Evolutionary conservation across 2,797 vertebrate species (phyloP).

Genomic region (Arremon brunneinucha): DNA sequence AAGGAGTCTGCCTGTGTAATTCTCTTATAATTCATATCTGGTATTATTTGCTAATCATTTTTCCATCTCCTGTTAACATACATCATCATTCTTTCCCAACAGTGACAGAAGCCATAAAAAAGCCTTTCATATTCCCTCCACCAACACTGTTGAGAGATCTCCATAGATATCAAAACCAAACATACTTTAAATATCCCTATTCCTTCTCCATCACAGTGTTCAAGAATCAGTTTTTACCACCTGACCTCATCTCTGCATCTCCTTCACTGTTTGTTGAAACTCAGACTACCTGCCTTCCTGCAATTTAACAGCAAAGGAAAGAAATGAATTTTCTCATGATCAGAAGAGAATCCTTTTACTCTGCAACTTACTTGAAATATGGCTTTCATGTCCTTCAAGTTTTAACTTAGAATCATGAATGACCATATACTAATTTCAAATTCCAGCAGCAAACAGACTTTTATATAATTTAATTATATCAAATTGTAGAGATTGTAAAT

Average conservation of each 20-base stretch:
- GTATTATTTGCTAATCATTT: background rate
- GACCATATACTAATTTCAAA: background rate
- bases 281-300: background rate
- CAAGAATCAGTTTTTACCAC: background rate
- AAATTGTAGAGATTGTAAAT: background rate
- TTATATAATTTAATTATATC: background rate
- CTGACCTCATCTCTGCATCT: background rate
- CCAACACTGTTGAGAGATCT: background rate
- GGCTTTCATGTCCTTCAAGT: background rate
- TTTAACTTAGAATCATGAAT: background rate
- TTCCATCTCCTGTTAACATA: background rate
- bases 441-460: background rate
- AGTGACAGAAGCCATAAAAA: background rate
- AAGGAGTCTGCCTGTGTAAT: background rate
- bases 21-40: background rate
- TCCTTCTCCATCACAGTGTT: background rate
- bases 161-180: background rate
- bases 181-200: background rate
- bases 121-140: background rate
- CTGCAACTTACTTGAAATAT: background rate
- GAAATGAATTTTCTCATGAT: background rate
- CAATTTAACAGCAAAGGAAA: background rate
- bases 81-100: background rate
- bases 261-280: background rate
- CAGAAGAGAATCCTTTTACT: background rate